Conservation (phyloP, 2,113 vertebrate genomes). For the Oenanthe oenanthe region DNA sequence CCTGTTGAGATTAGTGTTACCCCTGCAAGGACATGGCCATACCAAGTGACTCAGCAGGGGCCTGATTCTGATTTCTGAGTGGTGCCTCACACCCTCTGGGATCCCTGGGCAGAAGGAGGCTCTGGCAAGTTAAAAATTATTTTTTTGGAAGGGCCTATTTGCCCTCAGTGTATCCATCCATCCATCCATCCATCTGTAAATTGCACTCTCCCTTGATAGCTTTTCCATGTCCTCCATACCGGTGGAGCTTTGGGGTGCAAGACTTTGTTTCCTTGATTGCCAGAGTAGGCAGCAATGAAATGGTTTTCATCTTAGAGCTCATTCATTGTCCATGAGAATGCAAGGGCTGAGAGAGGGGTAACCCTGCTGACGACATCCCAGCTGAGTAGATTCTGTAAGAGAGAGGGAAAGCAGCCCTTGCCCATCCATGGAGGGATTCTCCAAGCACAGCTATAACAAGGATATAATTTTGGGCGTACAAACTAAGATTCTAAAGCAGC, state of each 20-base stretch:
- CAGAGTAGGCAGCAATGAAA: background rate
- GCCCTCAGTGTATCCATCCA: background rate
- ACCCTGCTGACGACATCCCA: rapidly evolving
- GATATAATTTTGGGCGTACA: background rate
- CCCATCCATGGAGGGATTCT: background rate
- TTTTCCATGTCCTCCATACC: background rate
- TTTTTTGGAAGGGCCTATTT: background rate
- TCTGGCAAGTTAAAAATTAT: background rate
- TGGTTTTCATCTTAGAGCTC: background rate
- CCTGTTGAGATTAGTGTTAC: background rate
- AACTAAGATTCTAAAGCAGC: background rate
- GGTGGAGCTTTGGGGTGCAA: background rate
- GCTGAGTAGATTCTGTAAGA: background rate
- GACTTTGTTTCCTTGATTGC: background rate
- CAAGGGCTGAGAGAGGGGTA: rapidly evolving
- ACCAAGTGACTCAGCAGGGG: background rate
- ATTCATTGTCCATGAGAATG: background rate
- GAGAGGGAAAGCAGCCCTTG: background rate
- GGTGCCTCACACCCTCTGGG: background rate
- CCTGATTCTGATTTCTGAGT: background rate
- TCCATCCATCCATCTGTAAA: background rate
- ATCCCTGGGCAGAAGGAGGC: background rate
- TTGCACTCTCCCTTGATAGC: background rate
- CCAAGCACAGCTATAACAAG: background rate
- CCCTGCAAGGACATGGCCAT: background rate